Evolutionary conservation across 2,888 invertebrate genomes (phyloP), one percentile per base, ranked within the genome.

Genomic region (Horisme vitalbata): DNA sequence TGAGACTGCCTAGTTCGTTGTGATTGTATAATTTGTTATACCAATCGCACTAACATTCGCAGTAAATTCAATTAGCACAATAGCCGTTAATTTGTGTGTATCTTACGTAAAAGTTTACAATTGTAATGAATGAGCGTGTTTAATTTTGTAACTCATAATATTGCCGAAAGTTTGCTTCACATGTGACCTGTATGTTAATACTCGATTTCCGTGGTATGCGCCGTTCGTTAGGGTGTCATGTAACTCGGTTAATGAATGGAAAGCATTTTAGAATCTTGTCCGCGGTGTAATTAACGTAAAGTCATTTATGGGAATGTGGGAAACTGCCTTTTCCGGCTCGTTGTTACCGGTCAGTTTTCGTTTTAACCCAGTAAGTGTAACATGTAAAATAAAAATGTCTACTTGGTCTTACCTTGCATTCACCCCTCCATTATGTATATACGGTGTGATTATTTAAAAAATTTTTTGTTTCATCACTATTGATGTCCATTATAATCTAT

Each of bases 41-140:
- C 24, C 5, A 36, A 48, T 28, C 41, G 41, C 45, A 61, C 41
- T 65, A 61, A 69, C 67, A 66, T 57, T 50, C 61, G 45, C 32
- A 54, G 61, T 63, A 66, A 65, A 73, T 72, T 71, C 71, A 75
- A 71, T 80, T 78, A 71, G 66, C 68, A 80, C 82, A 82, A 84
- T 82, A 73, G 65, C 55, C 44, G 59, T 57, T 75, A 75, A 75
- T 73, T 74, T 62, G 63, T 65, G 62, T 68, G 62, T 64, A 52
- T 54, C 64, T 83, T 83, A 76, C 76, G 73, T 78, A 78, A 82
- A 72, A 59, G 58, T 68, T 65, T 65, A 73, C 71, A 67, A 63
- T 57, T 58, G 53, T 52, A 54, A 50, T 78, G 76, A 82, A 80
- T 79, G 73, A 69, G 65, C n/a, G 52, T 77, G 80, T 79, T 82